Evolutionary conservation across 2,797 vertebrate species (phyloP), one percentile per base, ranked within the genome.

Genomic region (Limosa lapponica): DNA sequence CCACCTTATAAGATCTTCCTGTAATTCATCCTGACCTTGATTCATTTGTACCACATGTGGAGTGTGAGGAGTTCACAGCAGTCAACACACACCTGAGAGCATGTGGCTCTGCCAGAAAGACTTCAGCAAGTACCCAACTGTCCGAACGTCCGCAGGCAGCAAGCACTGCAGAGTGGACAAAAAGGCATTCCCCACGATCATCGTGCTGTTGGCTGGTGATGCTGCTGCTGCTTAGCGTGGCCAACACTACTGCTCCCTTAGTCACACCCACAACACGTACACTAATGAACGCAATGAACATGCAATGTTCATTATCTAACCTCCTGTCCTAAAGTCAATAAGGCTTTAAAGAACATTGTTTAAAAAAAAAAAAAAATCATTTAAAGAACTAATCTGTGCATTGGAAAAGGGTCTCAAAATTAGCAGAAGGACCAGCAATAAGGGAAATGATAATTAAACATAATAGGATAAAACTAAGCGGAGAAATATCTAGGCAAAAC

Each of bases 91-190:
- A 46, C 16, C 37, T 41, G 13, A 46, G 8, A 55, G 13, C 0
- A 5, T 6, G 20, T 1, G 4, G 17, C 46, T 43, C 48, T n/a
- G 27, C 54, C 0, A 2, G 30, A 69, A 73, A 67, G 27, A 41
- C 67, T 73, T 73, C 39, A 82, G 11, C 24, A 48, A 34, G 44
- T 20, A 73, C 25, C 22, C 25, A 66, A 41, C 13, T 16, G 18
- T 25, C 30, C 0, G 0, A 54, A 66, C 0, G 0, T 36, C 39
- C 1, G 1, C 28, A 79, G 39, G 39, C 34, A 66, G 66, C 51
- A 58, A 65, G 52, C 24, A 34, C 2, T 48, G 37, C 30, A 19
- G 30, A 36, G 18, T 3, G 39, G 59, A 52, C n/a, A 37, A 49
- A 79, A 12, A 54, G 23, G 43, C 43, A n/a, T 30, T 39, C 36